Base-by-base conservation (phyloP, 2,888 invertebrate species). In the Cylindroiulus punctatus region DNA sequence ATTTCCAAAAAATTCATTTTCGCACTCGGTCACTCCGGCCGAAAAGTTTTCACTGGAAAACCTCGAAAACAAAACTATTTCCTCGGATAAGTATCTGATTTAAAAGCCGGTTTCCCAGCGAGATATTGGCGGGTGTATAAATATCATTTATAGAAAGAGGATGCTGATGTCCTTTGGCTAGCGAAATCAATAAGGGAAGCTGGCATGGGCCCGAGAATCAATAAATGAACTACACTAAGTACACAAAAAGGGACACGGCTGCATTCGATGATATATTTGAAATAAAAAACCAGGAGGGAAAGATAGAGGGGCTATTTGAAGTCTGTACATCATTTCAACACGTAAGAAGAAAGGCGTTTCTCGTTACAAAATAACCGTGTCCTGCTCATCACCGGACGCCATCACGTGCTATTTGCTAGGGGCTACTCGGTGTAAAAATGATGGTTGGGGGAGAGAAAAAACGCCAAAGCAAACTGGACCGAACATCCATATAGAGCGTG, bases 181-280 rank as follows among this genome's bases (percentile, higher is more conserved):
- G 76, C 76, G 40, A 83, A 83, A 83, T 83, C 83, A 83, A 83
- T 83, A 83, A 83, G 76, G 30, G 76, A 76, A 76, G 30, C 76
- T 10, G 76, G 76, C 76, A 76, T 76, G 30, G 76, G 76, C 26
- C 7, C 7, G 76, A 76, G 44, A 83, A 83, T 83, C 83, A 83
- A 83, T 83, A 83, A 83, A 40, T 83, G 83, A 83, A 83, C 83
- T 83, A 40, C 83, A 83, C 83, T 83, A 83, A 83, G 83, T 83
- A 83, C 83, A 83, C 83, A 83, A 83, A 83, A 83, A 83, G 83
- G 83, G 83, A 83, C 83, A 83, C 40, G 40, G 44, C 40, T 22
- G 40, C 42, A 42, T 42, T 83, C 44, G 12, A 83, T 83, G 83
- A 83, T 83, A 83, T 83, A 83, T 83, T 83, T 83, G 40, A 83